Conservation (phyloP, 2,888 invertebrate genomes). For the Conops quadrifasciatus region DNA sequence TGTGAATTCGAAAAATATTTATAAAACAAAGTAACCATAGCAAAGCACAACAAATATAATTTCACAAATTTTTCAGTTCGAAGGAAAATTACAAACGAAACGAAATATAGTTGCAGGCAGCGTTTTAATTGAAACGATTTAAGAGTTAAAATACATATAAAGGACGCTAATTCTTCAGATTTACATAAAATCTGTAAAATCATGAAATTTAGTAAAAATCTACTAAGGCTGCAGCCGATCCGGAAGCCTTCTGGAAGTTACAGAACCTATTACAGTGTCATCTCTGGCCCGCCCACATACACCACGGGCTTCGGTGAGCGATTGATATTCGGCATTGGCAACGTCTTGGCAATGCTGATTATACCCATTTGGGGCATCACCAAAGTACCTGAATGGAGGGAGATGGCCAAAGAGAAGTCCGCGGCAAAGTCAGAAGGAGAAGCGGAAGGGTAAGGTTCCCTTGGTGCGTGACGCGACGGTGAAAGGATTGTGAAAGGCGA, state of each 20-base stretch:
- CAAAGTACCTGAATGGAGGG: slow-evolving; percentile 47
- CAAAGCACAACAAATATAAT: too few species aligned
- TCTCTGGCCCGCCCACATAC: slow-evolving; percentile 52
- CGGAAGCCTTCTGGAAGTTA: too few species aligned
- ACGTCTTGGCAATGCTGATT: slow-evolving; percentile 47
- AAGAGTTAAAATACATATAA: neutral
- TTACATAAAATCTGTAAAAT: neutral
- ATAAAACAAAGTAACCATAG: too few species aligned
- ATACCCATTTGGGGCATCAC: slow-evolving; percentile 50
- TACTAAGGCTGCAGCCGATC: too few species aligned
- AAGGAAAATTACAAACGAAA: too few species aligned
- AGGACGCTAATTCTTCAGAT: neutral
- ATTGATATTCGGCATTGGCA: slow-evolving; percentile 45
- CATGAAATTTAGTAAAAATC: neutral
- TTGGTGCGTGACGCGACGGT: too few species aligned
- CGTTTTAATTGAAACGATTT: neutral
- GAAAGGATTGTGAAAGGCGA: too few species aligned
- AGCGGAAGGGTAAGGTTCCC: too few species aligned
- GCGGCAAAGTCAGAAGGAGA: neutral
- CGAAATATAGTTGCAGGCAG: neutral
- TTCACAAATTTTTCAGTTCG: too few species aligned
- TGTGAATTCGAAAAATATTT: too few species aligned
- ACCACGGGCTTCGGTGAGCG: slow-evolving; percentile 35
- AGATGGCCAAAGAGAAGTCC: neutral
- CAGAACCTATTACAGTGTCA: slow-evolving; percentile 28